Base-by-base conservation (phyloP, 2,113 vertebrate species). In the Etheostoma spectabile region DNA sequence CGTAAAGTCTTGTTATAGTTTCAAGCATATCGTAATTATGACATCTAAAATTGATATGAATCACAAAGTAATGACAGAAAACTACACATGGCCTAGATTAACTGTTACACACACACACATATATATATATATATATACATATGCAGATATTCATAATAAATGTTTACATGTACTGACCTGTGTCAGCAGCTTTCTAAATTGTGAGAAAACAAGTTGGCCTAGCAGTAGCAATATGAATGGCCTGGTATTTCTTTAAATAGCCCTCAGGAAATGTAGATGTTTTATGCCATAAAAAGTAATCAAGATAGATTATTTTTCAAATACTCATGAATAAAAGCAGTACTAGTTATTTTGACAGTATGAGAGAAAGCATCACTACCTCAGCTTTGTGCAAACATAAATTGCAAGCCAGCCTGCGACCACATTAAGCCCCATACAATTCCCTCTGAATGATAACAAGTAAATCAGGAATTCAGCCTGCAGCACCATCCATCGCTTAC, bases 361-460 rank as follows among this genome's bases (percentile, higher is more conserved):
- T n/a, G 18, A 74, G 14, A 73, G 66, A 80, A 74, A 64, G 35
- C 52, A 72, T 67, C 35, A 7, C 16, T 42, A 45, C 72, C 48
- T 70, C 33, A 74, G 60, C 53, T 80, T 85, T 80, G 64, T 71
- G 63, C 46, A 86, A 91, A 82, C 78, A 78, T 56, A 67, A 72
- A 75, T 75, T 78, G 60, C 68, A 83, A 87, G 62, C 27, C 76
- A 53, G 73, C 12, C 18, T 72, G 73, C 80, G 55, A 74, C 22
- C 45, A 45, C 76, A 67, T 74, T 61, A 68, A 75, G 46, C 65
- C 18, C 65, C 5, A 30, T 55, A 79, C 76, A 86, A 67, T 82
- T 73, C 79, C 74, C 55, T 74, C 46, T 77, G 80, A 82, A 86
- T 88, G 67, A 88, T 84, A 84, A 88, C 63, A 77, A 85, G 84